Evolutionary conservation across 1,140 invertebrate species (phyloP), one percentile per base, ranked within the genome.

Genomic region (Venustaconcha ellipsiformis): DNA sequence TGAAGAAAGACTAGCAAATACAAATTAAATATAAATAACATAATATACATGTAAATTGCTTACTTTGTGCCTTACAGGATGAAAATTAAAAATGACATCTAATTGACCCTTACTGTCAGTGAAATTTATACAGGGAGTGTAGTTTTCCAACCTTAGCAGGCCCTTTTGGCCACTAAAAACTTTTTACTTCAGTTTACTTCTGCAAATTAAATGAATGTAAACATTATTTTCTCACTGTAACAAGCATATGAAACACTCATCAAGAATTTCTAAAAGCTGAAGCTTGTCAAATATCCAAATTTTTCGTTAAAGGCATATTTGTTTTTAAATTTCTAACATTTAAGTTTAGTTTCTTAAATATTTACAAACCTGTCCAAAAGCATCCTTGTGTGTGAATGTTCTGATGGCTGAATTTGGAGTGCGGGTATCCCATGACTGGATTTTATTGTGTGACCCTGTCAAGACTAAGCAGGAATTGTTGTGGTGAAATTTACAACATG

Each of bases 341-440:
- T 23, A 23, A 23, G 23, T 23, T 67, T 15, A 12, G 55, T 1
- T 67, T 67, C 48, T 0, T 12, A 15, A 48, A 14, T 57, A 57
- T 17, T 15, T 68, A 30, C 20, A 30, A 75, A 89, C 88, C 85
- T 88, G 88, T 18, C 88, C 88, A 75, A 87, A 68, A 13, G 76
- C 81, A 56, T 88, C 88, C 72, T 88, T 89, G 73, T 88, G 86
- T 15, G 59, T 78, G 70, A 84, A 88, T 58, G 62, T 72, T 62
- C 69, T 83, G 14, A 78, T 66, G 70, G 88, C 84, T 65, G 73
- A 67, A 17, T 78, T 56, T n/a, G 81, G 76, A 23, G 67, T 77
- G 65, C 89, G 79, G 48, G 66, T 72, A 76, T 90, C 89, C 88
- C 88, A 90, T 55, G 76, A 70, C 37, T 80, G 72, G 20, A 90